These are phyloP conservation scores for Cheilosia grossa DNA, from an alignment of 2,888 invertebrate species.

Conservation along the genomic window DNA sequence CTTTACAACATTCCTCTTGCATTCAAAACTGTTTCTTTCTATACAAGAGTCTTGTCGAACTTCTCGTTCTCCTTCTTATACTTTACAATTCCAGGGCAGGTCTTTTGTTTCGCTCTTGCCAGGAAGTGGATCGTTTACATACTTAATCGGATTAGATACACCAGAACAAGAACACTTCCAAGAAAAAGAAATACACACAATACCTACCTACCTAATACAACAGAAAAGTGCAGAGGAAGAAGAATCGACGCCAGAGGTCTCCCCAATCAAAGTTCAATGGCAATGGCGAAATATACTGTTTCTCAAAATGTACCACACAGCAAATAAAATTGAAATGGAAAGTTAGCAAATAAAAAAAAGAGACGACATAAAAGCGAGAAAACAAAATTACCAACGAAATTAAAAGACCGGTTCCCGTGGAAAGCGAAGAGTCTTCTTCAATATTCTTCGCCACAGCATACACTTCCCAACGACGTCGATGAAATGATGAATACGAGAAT, in stretches of 20 bases:
- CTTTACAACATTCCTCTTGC: constrained; percentile 22
- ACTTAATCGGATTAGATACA: constrained; percentile 63
- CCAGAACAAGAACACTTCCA: constrained; percentile 5
- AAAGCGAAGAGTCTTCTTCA: constrained; percentile 53
- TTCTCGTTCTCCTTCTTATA: neutral
- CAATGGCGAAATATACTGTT: constrained; percentile 44
- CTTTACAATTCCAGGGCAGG: neutral
- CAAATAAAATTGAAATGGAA: constrained; percentile 65
- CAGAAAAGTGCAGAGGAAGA: neutral
- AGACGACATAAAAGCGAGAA: constrained; percentile 7
- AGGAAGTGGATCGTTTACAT: constrained; percentile 65
- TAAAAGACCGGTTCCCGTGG: constrained; percentile 61
- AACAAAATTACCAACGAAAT: constrained; percentile 27
- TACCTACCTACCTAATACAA: neutral
- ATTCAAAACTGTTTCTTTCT: constrained; percentile 10
- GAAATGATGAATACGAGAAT: constrained; percentile 5
- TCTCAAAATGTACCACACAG: constrained; percentile 13
- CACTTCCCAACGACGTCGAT: constrained; percentile 11
- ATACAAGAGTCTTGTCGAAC: neutral
- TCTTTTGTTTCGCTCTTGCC: constrained; percentile 13
- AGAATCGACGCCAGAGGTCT: neutral
- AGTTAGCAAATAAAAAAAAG: constrained; percentile 52
- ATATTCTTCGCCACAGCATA: neutral
- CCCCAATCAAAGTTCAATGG: constrained; percentile 73
- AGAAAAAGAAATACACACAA: neutral